Base-by-base conservation (phyloP, 1,140 invertebrate species). In the Zaprionus inermis region DNA sequence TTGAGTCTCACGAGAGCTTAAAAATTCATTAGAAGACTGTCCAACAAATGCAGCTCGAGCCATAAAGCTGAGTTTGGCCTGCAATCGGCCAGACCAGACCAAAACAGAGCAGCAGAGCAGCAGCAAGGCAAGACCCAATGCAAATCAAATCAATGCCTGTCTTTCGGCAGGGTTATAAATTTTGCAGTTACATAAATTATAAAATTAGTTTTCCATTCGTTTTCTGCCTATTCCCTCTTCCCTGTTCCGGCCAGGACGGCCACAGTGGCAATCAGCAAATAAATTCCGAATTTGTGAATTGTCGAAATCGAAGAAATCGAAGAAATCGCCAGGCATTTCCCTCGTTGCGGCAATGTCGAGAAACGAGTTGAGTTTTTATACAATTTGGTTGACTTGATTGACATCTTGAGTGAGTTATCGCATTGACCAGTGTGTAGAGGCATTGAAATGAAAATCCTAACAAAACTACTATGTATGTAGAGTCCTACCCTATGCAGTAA, bases 151-250 rank as follows among this genome's bases (percentile, higher is more conserved):
- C 44, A 49, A 49, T 22, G 44, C 44, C 44, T 49, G 44, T 22
- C 44, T 49, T 49, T 49, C 44, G 11, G 18, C 44, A 49, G 18
- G 44, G 44, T 22, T 22, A 49, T 49, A 49, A 22, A 49, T 49
- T 49, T 49, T 18, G 44, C 16, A 49, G 44, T 49, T 49, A 49
- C 44, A 49, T 49, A 49, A 49, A 49, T 49, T 49, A 49, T 49
- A 49, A 49, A 49, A 49, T 49, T 49, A 49, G 44, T 49, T 49
- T 46, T 11, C 18, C 7, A 49, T 49, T 49, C 18, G 44, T 49
- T 22, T 12, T 38, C 10, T 5, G 4, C 5, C 44, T 49, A 6
- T 44, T 16, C 7, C 38, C 11, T 5, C n/a, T 3, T 4, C 11
- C 5, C 44, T 20, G 6, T 44, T 44, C 7, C 38, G 38, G 7